These are phyloP conservation scores for Podarcis siculus DNA, from an alignment of 2,797 vertebrate species.

Conservation along the genomic window DNA sequence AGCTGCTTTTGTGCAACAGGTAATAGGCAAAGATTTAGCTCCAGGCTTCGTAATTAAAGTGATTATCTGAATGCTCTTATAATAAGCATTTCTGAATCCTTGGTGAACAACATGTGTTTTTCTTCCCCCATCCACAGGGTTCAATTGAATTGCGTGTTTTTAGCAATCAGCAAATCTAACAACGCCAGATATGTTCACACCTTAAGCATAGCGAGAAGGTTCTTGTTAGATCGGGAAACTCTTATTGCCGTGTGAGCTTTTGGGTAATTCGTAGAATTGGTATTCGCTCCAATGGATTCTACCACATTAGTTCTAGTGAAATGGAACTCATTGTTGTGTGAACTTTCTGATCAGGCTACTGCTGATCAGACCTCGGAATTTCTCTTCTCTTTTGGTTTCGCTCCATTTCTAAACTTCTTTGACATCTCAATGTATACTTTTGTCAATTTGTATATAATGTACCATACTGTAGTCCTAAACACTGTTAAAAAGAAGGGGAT, in stretches of 20 bases:
- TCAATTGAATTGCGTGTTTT: slow-evolving; percentile 61
- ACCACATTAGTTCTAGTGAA: slow-evolving; percentile 59
- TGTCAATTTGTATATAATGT: slow-evolving; percentile 78
- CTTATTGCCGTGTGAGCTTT: slow-evolving; percentile 62
- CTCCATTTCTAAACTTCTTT: slow-evolving; percentile 65
- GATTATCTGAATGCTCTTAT: slow-evolving; percentile 86
- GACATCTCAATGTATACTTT: slow-evolving; percentile 69
- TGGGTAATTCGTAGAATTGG: slow-evolving; percentile 56
- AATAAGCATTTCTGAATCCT: slow-evolving; percentile 59
- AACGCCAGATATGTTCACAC: slow-evolving; percentile 61
- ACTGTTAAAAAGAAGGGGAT: slow-evolving; percentile 74
- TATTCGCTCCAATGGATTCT: slow-evolving; percentile 61
- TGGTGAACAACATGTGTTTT: slow-evolving; percentile 57
- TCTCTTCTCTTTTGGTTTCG: slow-evolving; percentile 47
- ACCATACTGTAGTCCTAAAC: slow-evolving; percentile 78
- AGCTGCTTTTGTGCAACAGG: slow-evolving; percentile 94
- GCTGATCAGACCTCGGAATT: slow-evolving; percentile 76
- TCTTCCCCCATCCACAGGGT: slow-evolving; percentile 60
- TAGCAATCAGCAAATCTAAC: slow-evolving; percentile 64
- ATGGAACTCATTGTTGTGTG: slow-evolving; percentile 52
- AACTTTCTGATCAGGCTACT: slow-evolving; percentile 70
- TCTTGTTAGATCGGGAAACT: slow-evolving; percentile 63
- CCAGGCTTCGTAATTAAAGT: slow-evolving; percentile 95
- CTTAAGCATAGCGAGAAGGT: slow-evolving; percentile 65
- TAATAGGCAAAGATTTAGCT: slow-evolving; percentile 89